These are phyloP conservation scores for Corythaeola cristata DNA, from an alignment of 2,113 vertebrate species.

Conservation along the genomic window DNA sequence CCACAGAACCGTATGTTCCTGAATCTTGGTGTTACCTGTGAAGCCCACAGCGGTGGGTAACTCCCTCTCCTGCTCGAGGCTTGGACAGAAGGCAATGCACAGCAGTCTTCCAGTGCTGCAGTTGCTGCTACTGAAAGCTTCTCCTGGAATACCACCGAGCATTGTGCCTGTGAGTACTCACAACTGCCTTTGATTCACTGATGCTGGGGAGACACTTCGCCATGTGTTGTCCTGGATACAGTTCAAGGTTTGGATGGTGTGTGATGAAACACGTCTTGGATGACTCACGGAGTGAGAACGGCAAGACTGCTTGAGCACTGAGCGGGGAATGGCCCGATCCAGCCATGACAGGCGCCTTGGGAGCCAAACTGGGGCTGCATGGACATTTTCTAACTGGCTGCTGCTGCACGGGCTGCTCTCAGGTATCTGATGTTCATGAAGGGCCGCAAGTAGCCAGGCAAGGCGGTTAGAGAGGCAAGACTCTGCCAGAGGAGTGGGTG, in stretches of 20 bases:
- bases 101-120: neutral
- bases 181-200: neutral
- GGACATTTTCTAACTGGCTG: neutral
- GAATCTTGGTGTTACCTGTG: neutral
- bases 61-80: neutral
- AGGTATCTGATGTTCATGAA: neutral
- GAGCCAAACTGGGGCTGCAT: neutral
- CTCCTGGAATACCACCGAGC: neutral
- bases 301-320: neutral
- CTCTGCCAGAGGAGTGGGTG: neutral
- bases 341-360: neutral
- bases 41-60: neutral
- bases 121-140: neutral
- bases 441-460: neutral
- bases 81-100: neutral
- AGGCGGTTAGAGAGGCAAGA: neutral
- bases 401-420: neutral
- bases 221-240: neutral
- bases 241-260: neutral
- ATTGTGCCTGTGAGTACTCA: neutral
- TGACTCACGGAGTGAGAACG: neutral
- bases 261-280: neutral
- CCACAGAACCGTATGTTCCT: neutral
- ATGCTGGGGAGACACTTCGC: neutral
- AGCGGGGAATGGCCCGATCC: neutral